These are phyloP conservation scores for Diglossa cyanea DNA, from an alignment of 2,797 vertebrate species.

Conservation along the genomic window DNA sequence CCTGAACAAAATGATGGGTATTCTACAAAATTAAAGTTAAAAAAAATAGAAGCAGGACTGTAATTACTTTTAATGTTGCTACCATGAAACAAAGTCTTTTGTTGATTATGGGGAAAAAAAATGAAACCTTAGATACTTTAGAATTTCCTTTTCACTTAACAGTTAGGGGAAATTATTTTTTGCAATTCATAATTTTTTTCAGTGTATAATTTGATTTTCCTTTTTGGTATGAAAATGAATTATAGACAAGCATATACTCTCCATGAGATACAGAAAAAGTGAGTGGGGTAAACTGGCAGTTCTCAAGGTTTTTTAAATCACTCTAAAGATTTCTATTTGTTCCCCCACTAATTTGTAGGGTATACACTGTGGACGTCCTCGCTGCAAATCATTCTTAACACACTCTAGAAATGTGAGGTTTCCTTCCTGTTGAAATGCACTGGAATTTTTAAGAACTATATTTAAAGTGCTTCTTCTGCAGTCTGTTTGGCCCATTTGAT, in stretches of 20 bases:
- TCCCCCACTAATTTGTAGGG: background rate
- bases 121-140: background rate
- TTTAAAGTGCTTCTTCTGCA: constrained; percentile 67
- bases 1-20: background rate
- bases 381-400: background rate
- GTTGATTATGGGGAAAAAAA: background rate
- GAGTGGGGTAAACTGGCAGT: background rate
- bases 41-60: background rate
- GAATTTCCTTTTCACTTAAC: background rate
- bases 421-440: background rate
- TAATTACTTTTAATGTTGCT: background rate
- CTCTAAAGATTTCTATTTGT: background rate
- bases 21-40: background rate
- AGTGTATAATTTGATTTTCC: background rate
- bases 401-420: background rate
- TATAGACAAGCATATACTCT: background rate
- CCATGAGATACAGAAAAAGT: background rate
- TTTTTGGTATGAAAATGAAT: background rate
- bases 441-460: constrained; percentile 75
- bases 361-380: fast-evolving
- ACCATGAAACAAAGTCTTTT: background rate
- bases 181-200: background rate
- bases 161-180: background rate
- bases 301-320: background rate
- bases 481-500: constrained; percentile 18